Percentiles rank a stretch among this genome's conserved stretches.
phyloP scores from a whole-genome alignment of 2,113 vertebrate species.

The Oryzias celebensis region DNA sequence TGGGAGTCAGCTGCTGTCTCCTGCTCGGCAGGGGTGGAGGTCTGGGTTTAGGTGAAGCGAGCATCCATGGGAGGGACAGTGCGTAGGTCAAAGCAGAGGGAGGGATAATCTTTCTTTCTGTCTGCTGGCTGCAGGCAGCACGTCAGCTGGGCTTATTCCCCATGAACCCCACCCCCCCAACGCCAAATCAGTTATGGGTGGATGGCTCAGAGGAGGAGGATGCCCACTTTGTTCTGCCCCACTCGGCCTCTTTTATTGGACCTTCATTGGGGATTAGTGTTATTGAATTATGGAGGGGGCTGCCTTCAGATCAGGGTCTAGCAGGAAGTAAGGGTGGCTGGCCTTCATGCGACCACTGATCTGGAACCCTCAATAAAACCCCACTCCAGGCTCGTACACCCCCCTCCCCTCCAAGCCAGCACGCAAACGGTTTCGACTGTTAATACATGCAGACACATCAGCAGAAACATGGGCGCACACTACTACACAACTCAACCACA shows the following conservation, averaged over 20 bases:
- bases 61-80: constrained; percentile 23
- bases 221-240: constrained; percentile 67
- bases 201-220: constrained; percentile 54
- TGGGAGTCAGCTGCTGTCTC: constrained; percentile 70
- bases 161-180: constrained; percentile 37
- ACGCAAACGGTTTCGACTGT: constrained; percentile 13
- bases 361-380: constrained; percentile 45
- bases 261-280: constrained; percentile 79
- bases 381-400: constrained; percentile 19
- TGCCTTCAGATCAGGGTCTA: constrained; percentile 42
- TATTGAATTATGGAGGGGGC: constrained; percentile 79
- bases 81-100: constrained; percentile 17
- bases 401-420: constrained; percentile 15
- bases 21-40: constrained; percentile 29
- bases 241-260: constrained; percentile 63
- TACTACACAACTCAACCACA: constrained; percentile 30
- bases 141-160: constrained; percentile 74
- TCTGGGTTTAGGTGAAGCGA: constrained; percentile 13
- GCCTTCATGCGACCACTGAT: constrained; percentile 51
- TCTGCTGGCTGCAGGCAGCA: constrained; percentile 44
- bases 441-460: constrained; percentile 1
- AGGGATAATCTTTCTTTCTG: constrained; percentile 21
- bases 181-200: constrained; percentile 55
- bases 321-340: constrained; percentile 56
- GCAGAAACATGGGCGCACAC: constrained; percentile 11